Percentiles rank a stretch among this genome's conserved stretches.
Evolutionary conservation across 2,113 vertebrate genomes (phyloP).

Genomic region (Amblyopsis rosae): DNA sequence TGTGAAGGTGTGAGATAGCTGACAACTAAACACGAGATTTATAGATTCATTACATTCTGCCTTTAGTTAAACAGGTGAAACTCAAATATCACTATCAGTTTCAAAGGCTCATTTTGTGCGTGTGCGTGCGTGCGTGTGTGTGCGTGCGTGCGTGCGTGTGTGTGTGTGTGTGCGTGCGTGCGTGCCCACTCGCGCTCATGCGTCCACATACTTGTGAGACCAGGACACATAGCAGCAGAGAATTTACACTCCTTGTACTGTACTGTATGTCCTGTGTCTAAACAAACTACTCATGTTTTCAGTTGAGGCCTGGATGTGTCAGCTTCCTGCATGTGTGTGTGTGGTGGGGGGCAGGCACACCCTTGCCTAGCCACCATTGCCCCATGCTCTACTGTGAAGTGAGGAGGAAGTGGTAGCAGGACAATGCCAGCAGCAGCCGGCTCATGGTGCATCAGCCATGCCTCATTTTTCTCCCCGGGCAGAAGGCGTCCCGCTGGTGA

Average conservation of each 20-base stretch:
- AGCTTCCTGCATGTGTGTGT: conserved; percentile 32
- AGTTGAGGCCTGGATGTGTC: conserved; percentile 31
- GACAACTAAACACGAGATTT: not conserved
- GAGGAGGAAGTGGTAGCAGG: conserved; percentile 51
- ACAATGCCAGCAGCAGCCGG: conserved; percentile 50
- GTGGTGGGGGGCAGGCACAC: no score
- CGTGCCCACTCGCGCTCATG: not conserved
- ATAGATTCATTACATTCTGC: not conserved
- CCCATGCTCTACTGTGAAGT: not conserved
- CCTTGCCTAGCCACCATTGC: no score
- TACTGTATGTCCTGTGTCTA: no score
- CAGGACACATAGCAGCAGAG: no score
- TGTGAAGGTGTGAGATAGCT: not conserved
- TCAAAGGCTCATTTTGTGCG: not conserved
- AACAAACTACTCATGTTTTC: no score
- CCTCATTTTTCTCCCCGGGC: conserved; percentile 67
- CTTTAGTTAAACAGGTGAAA: conserved; percentile 3
- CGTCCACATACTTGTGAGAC: no score
- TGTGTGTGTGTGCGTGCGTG: not conserved
- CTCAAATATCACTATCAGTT: not conserved
- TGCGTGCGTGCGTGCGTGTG: not conserved
- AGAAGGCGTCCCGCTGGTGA: conserved; percentile 66
- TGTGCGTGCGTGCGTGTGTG: not conserved
- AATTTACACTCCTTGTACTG: no score
- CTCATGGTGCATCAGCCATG: conserved; percentile 44